Percentiles rank a stretch among this genome's conserved stretches.
Conservation (phyloP, 2,797 vertebrate species). For the Cirrhinus mrigala region DNA sequence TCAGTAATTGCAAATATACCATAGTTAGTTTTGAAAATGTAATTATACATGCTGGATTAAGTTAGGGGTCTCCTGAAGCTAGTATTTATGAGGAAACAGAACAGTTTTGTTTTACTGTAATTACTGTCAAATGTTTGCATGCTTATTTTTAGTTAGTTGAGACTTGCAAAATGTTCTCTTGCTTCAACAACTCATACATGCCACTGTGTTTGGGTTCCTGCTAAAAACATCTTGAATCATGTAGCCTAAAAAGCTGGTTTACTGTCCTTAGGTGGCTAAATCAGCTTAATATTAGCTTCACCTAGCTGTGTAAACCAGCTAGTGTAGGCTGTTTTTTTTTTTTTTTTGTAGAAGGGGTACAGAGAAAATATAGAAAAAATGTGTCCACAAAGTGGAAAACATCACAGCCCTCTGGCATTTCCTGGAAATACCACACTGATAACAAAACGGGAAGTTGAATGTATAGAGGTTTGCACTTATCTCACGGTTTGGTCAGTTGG, state of each 20-base stretch:
- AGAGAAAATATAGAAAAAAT: not conserved
- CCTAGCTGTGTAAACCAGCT: not conserved
- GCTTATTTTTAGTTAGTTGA: not conserved
- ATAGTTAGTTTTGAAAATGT: not conserved
- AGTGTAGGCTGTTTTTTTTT: not conserved
- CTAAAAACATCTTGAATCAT: too few relatives aligned
- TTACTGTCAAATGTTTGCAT: not conserved
- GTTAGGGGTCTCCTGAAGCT: too few relatives aligned
- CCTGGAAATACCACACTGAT: conserved; percentile 50
- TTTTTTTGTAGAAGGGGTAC: conserved; percentile 42
- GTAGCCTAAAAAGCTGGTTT: too few relatives aligned
- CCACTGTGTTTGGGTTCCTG: too few relatives aligned
- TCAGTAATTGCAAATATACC: not conserved
- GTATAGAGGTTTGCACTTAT: too few relatives aligned
- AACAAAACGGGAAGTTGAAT: conserved; percentile 23
- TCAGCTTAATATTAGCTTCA: too few relatives aligned
- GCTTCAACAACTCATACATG: too few relatives aligned
- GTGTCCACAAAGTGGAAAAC: conserved; percentile 21
- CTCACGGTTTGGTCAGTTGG: too few relatives aligned
- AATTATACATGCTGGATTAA: not conserved
- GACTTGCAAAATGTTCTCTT: too few relatives aligned
- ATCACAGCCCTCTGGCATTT: rapidly evolving
- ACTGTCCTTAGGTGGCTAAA: too few relatives aligned
- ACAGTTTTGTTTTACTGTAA: not conserved
- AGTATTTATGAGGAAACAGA: not conserved